Base-by-base conservation (phyloP, 92 coral and sea anemone genomes). In the Bergia sp. region DNA sequence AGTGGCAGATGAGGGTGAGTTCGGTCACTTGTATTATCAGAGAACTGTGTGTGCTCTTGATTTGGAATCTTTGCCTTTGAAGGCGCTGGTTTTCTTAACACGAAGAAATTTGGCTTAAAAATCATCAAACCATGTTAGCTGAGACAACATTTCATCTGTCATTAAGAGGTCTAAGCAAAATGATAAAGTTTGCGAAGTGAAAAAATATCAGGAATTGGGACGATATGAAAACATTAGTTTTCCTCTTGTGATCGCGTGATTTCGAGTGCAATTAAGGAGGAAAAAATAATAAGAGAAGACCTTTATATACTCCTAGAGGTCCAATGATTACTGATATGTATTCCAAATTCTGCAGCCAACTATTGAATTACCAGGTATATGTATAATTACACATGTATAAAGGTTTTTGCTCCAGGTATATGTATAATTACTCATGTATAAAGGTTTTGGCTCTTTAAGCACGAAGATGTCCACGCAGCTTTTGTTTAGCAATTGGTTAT, bases 1-100 rank as follows among this genome's bases (percentile, higher is more conserved):
- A 95, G 66, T 97, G 99, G 99, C 97, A 97, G 80, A 88, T 92
- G 92, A 91, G 93, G 95, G 99, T 97, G 61, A 78, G 95, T 86
- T 23, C 39, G 7, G 40, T 15, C 13, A n/a, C 1, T 11, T 21
- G 7, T 15, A 18, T 6, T 58, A 10, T 58, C 11, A 41, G 23
- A 39, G 23, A 57, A 10, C 45, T 58, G 36, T 38, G 9, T 47
- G 43, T 47, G 15, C 18, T 39, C 39, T 37, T 18, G 45, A 41
- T 5, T 20, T 0, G 8, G 7, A 10, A 7, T 1, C 11, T 13
- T 76, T 43, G 10, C 53, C 15, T 75, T 18, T 6, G 11, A 6
- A 76, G 7, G 44, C 38, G 13, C 2, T 39, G 11, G 69, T 1
- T 16, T 21, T 61, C 16, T 53, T 15, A 47, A 53, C 58, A 53